These are phyloP conservation scores for Euclidia mi DNA, from an alignment of 2,888 invertebrate species.

Conservation along the genomic window DNA sequence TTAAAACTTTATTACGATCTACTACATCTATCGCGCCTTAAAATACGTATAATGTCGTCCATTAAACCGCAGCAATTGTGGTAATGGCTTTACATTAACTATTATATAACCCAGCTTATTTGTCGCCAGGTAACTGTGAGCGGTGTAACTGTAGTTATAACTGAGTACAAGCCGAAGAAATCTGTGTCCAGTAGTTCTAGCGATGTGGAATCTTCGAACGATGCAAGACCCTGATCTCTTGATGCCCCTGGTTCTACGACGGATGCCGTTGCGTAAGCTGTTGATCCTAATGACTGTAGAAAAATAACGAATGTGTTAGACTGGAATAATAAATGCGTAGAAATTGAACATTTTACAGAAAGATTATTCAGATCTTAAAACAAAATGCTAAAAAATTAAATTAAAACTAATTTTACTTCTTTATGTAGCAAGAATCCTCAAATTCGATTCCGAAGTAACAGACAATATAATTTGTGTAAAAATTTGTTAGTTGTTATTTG, in stretches of 20 bases:
- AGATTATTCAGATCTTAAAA: too few species aligned
- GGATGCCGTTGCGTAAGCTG: conserved; percentile 14
- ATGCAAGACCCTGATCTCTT: conserved; percentile 81
- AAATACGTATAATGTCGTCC: too few species aligned
- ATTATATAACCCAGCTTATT: conserved; percentile 9
- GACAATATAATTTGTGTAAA: too few species aligned
- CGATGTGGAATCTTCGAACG: conserved; percentile 87
- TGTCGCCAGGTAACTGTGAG: conserved; percentile 94
- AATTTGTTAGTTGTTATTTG: too few species aligned
- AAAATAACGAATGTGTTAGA: conserved; percentile 10
- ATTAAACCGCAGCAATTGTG: not conserved
- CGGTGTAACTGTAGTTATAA: conserved; percentile 98
- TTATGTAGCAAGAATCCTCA: too few species aligned
- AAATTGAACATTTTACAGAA: too few species aligned
- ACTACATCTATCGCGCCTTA: too few species aligned
- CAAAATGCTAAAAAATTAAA: too few species aligned
- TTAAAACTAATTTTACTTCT: too few species aligned
- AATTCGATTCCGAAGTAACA: too few species aligned
- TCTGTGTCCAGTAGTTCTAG: conserved; percentile 85
- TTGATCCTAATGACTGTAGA: conserved; percentile 4
- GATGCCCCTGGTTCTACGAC: not conserved
- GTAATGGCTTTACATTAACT: not conserved
- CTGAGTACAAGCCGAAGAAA: conserved; percentile 97
- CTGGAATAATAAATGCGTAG: conserved; percentile 2
- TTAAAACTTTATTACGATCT: too few species aligned